phyloP scores from a whole-genome alignment of 2,888 invertebrate genomes.

The Notocelia uddmanniana region DNA sequence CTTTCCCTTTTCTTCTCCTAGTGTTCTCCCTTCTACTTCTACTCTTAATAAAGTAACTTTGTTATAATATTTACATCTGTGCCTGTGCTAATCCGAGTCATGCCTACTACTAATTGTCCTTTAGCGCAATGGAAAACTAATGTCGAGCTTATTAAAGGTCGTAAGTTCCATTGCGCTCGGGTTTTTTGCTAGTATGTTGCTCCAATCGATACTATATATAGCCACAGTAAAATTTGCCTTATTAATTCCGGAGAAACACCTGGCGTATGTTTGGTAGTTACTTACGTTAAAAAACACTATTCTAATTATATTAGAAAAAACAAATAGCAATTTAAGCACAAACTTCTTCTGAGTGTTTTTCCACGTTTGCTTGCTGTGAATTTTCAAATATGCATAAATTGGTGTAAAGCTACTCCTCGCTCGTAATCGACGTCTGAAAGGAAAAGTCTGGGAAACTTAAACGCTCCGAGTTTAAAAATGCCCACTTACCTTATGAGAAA shows the following conservation, averaged over 20 bases:
- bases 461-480: slow-evolving; percentile 52
- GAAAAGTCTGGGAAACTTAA: slow-evolving; percentile 44
- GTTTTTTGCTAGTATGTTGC: not conserved
- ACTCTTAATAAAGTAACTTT: too few relatives aligned
- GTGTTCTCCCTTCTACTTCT: too few relatives aligned
- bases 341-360: not conserved
- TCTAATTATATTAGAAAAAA: not conserved
- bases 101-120: not conserved
- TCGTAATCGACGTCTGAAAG: slow-evolving; percentile 41
- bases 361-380: not conserved
- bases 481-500: slow-evolving; percentile 68
- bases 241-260: not conserved
- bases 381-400: slow-evolving; percentile 35
- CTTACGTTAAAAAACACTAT: too few relatives aligned
- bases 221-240: not conserved
- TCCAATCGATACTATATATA: slow-evolving; percentile 1
- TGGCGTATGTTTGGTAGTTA: too few relatives aligned
- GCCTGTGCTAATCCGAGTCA: not conserved
- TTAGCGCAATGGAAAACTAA: not conserved
- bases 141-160: not conserved
- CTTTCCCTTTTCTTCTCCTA: too few relatives aligned
- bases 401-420: not conserved
- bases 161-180: not conserved
- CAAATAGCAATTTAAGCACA: not conserved
- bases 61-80: too few relatives aligned